A percentile compares a stretch with the other conserved stretches of the same genome.
Conservation (phyloP, 1,140 invertebrate species). For the Cydia amplana region DNA sequence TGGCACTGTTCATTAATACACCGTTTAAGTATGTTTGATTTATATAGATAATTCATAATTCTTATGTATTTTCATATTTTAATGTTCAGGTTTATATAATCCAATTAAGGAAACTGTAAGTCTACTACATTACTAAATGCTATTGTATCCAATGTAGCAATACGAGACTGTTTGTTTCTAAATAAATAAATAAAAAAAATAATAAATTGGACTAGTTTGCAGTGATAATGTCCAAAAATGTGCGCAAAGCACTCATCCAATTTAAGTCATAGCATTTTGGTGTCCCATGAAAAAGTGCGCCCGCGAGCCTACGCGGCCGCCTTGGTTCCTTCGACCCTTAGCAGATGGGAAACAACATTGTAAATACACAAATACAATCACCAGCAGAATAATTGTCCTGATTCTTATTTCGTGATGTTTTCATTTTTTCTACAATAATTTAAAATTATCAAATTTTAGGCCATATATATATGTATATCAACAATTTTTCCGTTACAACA, state of each 20-base stretch:
- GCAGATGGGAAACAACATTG: neutral
- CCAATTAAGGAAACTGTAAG: too few relatives aligned
- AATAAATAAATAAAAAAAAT: too few relatives aligned
- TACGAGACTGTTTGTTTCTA: too few relatives aligned
- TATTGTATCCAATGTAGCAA: too few relatives aligned
- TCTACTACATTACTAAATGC: too few relatives aligned
- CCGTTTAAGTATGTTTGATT: too few relatives aligned
- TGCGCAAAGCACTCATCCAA: constrained; percentile 1
- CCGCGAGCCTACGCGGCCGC: neutral
- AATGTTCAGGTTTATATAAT: too few relatives aligned
- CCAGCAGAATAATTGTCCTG: neutral
- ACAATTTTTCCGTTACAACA: constrained; percentile 15
- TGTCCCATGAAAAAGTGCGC: neutral
- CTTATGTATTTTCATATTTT: too few relatives aligned
- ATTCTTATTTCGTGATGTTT: constrained; percentile 3
- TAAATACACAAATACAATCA: neutral
- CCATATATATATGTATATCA: constrained; percentile 23
- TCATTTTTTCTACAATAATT: neutral
- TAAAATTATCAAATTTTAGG: constrained; percentile 19
- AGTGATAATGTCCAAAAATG: neutral
- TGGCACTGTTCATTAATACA: too few relatives aligned
- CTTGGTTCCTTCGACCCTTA: neutral
- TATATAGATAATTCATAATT: too few relatives aligned
- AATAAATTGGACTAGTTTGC: constrained; percentile 14
- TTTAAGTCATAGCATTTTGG: neutral